Conservation (phyloP, 2,797 vertebrate genomes). For the Sebastes itinus region DNA sequence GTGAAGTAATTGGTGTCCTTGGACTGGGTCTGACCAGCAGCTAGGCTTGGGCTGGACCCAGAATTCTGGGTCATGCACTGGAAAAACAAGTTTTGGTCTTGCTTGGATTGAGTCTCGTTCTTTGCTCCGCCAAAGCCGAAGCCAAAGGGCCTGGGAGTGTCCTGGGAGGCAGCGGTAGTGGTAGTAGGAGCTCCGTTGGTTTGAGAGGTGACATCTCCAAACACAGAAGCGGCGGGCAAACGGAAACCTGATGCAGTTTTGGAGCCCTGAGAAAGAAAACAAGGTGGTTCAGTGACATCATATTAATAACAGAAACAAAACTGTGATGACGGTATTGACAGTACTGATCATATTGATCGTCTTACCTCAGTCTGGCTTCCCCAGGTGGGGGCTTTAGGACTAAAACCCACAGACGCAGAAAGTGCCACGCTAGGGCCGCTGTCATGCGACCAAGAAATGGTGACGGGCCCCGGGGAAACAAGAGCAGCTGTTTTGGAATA, state of each 20-base stretch:
- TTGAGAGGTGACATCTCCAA: slow-evolving; percentile 87
- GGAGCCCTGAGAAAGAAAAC: slow-evolving; percentile 81
- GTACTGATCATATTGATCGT: background rate
- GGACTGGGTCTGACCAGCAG: slow-evolving; percentile 82
- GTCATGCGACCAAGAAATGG: slow-evolving; percentile 86
- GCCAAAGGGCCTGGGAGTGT: slow-evolving; percentile 87
- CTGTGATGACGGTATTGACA: background rate
- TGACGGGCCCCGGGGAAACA: slow-evolving; percentile 83
- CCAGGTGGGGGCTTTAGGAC: slow-evolving; percentile 85
- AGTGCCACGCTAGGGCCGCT: slow-evolving; percentile 80
- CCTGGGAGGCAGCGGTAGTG: slow-evolving; percentile 78
- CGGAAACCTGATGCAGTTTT: slow-evolving; percentile 84
- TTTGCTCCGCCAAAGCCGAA: slow-evolving; percentile 87
- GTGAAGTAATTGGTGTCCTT: slow-evolving; percentile 94
- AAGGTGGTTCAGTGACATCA: background rate
- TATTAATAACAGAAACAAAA: background rate
- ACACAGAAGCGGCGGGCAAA: slow-evolving; percentile 75
- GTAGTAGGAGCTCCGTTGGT: slow-evolving; percentile 85
- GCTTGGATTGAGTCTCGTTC: slow-evolving; percentile 80
- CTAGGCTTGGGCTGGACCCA: slow-evolving; percentile 79
- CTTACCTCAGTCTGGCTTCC: slow-evolving; percentile 90
- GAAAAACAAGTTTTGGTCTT: slow-evolving; percentile 98
- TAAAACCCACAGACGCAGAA: slow-evolving; percentile 80
- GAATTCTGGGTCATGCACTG: slow-evolving; percentile 95
- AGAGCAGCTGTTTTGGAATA: slow-evolving; percentile 86